Conservation (phyloP, 2,888 invertebrate species). For the Stenoptilia bipunctidactyla region DNA sequence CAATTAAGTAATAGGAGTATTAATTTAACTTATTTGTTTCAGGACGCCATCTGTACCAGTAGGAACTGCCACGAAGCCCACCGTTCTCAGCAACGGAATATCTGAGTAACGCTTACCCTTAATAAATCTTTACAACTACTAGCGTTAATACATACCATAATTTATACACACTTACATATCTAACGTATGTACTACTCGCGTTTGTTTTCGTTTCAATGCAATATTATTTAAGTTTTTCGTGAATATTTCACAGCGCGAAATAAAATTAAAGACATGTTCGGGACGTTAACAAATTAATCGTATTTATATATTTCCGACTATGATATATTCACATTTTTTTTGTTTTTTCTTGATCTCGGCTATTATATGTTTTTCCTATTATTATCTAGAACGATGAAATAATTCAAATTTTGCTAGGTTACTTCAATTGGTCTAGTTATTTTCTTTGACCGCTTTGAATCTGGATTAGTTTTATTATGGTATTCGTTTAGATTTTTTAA, state of each 20-base stretch:
- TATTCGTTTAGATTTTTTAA: slow-evolving; percentile 7
- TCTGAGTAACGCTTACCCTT: slow-evolving; percentile 29
- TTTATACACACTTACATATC: background rate
- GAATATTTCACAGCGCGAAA: slow-evolving; percentile 59
- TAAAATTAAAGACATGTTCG: slow-evolving; percentile 31
- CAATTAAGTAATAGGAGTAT: too few species aligned
- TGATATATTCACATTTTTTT: slow-evolving; percentile 47
- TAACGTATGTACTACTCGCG: background rate
- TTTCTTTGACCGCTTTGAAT: slow-evolving; percentile 29
- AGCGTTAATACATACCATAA: background rate
- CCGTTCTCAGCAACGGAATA: slow-evolving; percentile 39
- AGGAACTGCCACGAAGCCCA: slow-evolving; percentile 25
- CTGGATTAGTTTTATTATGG: slow-evolving; percentile 23
- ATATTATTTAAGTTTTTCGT: slow-evolving; percentile 29
- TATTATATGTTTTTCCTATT: slow-evolving; percentile 40
- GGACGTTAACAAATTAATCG: slow-evolving; percentile 28
- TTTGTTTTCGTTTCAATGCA: slow-evolving; percentile 25
- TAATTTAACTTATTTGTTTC: slow-evolving; percentile 10
- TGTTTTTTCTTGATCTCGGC: slow-evolving; percentile 37
- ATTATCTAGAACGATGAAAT: slow-evolving; percentile 29
- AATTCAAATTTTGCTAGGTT: too few species aligned
- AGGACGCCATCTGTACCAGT: slow-evolving; percentile 29
- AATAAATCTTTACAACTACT: background rate
- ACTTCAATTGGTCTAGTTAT: slow-evolving; percentile 23
- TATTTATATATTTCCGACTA: slow-evolving; percentile 34